phyloP scores from a whole-genome alignment of 2,888 invertebrate genomes.

The Sinotaia quadrata region DNA sequence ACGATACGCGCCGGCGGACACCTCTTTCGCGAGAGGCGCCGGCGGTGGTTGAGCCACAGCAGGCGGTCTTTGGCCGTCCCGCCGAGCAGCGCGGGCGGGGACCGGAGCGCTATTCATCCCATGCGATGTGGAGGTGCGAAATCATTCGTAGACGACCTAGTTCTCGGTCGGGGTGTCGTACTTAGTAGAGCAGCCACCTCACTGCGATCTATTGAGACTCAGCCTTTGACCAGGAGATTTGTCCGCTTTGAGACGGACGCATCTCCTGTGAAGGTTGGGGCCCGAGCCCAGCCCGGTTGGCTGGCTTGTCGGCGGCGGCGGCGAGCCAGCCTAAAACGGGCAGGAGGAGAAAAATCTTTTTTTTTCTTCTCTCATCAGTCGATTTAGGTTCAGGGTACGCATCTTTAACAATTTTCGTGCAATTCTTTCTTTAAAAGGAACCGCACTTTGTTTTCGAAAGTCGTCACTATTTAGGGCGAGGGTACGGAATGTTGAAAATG shows the following conservation, averaged over 20 bases:
- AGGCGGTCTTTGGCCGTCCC: constrained; percentile 4
- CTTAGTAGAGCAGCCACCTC: constrained; percentile 49
- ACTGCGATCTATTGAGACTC: constrained; percentile 17
- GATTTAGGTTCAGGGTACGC: no score
- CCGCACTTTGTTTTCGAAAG: no score
- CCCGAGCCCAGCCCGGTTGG: no score
- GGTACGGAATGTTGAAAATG: no score
- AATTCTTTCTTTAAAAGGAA: no score
- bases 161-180: constrained; percentile 78
- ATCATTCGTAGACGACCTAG: constrained; percentile 79
- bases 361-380: no score
- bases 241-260: constrained; percentile 1
- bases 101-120: constrained; percentile 60
- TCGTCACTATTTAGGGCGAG: no score
- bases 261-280: no score
- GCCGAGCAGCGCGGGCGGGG: constrained; percentile 35
- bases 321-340: no score
- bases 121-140: constrained; percentile 74
- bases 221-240: constrained; percentile 13
- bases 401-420: no score
- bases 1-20: constrained; percentile 63
- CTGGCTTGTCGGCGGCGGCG: no score
- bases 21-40: not conserved
- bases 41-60: constrained; percentile 33
- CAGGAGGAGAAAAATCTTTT: no score